Base-by-base conservation (phyloP, 2,888 invertebrate species). In the Hirtodrosophila alboralis region DNA sequence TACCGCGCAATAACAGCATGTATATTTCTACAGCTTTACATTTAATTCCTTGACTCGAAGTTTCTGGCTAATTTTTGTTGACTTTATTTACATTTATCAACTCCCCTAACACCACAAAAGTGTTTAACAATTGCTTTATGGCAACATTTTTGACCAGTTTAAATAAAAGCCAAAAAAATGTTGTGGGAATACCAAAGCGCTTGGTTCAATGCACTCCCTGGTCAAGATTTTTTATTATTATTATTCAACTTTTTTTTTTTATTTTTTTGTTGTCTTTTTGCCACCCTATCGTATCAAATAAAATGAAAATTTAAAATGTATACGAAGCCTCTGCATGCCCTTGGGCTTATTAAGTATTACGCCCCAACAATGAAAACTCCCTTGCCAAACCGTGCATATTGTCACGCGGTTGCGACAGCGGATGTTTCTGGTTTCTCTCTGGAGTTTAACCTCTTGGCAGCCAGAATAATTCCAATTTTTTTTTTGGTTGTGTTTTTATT, bases 391-490 rank as follows among this genome's bases (percentile, higher is more conserved):
- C 30, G 54, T 57, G 67, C 38, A 57, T 49, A 68, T 67, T 57
- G 67, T 44, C 57, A 53, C 44, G 57, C 57, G 58, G 51, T 64
- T 64, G 40, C 26, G 40, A 31, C 44, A 37, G 16, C 26, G 27
- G 34, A 41, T 34, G n/a, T n/a, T n/a, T n/a, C n/a, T n/a, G 36
- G 41, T 44, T n/a, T 63, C 59, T 69, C 76, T 79, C 79, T 78
- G 48, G 79, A 79, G 78, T 70, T 83, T 83, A 83, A 83, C 83
- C 83, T 78, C 79, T 83, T 79, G 79, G 73, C 76, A 67, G 64
- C 37, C 52, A 44, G 58, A 67, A 61, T 54, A 69, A n/a, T n/a
- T n/a, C n/a, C n/a, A n/a, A n/a, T n/a, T n/a, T n/a, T n/a, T n/a
- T n/a, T n/a, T n/a, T n/a, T n/a, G n/a, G n/a, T n/a, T n/a, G n/a